Conservation (phyloP, 2,113 vertebrate species). For the Oreamnos americanus region DNA sequence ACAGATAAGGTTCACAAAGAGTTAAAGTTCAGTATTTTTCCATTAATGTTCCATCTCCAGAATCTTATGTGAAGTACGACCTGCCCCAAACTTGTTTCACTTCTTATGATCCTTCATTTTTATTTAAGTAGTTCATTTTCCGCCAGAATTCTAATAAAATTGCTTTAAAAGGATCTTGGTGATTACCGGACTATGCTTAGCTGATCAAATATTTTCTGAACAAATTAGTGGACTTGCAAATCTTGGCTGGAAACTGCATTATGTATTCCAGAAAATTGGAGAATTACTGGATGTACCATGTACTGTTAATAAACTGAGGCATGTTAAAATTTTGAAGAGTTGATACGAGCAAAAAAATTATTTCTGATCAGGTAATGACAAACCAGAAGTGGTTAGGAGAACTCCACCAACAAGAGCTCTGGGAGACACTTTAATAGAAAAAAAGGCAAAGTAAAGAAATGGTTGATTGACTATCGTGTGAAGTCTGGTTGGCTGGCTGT, state of each 20-base stretch:
- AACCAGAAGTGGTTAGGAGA: background rate
- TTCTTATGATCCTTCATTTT: slow-evolving; percentile 24
- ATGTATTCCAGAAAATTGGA: background rate
- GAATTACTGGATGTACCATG: background rate
- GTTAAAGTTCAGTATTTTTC: background rate
- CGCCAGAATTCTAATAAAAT: slow-evolving; percentile 22
- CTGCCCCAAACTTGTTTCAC: background rate
- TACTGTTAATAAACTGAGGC: background rate
- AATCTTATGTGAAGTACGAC: background rate
- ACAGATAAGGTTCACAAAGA: background rate
- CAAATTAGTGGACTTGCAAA: slow-evolving; percentile 49
- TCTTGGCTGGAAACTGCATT: background rate
- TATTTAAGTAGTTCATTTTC: slow-evolving; percentile 30
- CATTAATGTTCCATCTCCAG: background rate
- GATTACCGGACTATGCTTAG: background rate
- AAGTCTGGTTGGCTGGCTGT: no score
- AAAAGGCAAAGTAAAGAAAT: background rate
- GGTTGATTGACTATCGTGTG: background rate
- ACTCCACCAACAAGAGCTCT: background rate
- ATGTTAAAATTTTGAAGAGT: background rate
- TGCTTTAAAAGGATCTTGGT: slow-evolving; percentile 15
- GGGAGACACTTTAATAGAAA: background rate
- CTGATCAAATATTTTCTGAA: slow-evolving; percentile 35
- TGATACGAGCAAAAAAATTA: background rate
- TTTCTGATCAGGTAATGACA: background rate